Percentiles rank a stretch among this genome's conserved stretches.
phyloP scores from a whole-genome alignment of 2,113 vertebrate genomes.

The Gulo gulo region DNA sequence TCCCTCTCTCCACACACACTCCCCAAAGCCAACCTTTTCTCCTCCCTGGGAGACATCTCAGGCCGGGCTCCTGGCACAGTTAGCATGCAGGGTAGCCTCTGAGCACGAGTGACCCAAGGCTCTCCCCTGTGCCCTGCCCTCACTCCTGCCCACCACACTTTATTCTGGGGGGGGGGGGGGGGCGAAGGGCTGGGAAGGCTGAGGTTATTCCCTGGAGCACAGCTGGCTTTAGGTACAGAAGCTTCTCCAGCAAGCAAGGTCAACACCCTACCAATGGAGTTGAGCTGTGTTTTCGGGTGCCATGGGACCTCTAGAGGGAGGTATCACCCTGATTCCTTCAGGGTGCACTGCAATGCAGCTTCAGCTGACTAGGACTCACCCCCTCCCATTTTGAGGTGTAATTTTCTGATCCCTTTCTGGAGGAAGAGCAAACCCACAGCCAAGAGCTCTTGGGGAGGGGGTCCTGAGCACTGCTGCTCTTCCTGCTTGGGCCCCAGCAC shows the following conservation, averaged over 20 bases:
- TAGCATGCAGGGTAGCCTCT: not conserved
- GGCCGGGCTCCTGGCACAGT: slow-evolving; percentile 39
- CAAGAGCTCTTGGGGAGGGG: no score
- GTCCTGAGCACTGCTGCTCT: not conserved
- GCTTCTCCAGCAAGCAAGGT: not conserved
- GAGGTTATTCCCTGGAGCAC: not conserved
- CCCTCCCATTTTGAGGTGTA: not conserved
- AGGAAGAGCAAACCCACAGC: not conserved
- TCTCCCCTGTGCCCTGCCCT: not conserved
- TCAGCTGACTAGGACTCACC: not conserved
- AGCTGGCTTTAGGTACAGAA: not conserved
- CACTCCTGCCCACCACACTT: not conserved
- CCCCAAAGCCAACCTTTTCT: slow-evolving; percentile 74
- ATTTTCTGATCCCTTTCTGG: not conserved
- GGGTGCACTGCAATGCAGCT: slow-evolving; percentile 51
- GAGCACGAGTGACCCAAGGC: rapidly evolving
- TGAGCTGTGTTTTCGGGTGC: not conserved
- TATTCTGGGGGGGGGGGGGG: not conserved
- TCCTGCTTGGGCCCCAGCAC: not conserved
- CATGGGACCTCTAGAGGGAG: not conserved
- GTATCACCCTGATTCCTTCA: not conserved
- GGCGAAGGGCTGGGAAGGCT: not conserved
- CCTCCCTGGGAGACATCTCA: slow-evolving; percentile 51
- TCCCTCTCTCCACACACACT: slow-evolving; percentile 70
- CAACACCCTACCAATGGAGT: not conserved